These are phyloP conservation scores for Oophaga sylvatica DNA, from an alignment of 2,797 vertebrate species.

Conservation along the genomic window DNA sequence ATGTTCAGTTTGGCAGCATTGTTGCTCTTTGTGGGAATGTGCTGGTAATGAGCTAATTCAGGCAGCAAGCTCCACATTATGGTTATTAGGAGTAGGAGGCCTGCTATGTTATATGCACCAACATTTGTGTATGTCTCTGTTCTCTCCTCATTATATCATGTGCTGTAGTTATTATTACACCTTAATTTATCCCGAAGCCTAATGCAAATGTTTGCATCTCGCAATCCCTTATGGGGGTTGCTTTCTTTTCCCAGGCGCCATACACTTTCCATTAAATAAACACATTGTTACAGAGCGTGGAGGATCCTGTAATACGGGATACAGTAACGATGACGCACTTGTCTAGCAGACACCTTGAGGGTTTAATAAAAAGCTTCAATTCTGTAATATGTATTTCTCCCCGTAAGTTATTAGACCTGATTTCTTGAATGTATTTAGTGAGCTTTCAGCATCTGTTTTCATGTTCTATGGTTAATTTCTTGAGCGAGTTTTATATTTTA, in stretches of 20 bases:
- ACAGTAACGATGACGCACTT: conserved; percentile 15
- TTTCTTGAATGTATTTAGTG: conserved; percentile 19
- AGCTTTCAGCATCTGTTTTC: not conserved
- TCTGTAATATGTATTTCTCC: conserved; percentile 29
- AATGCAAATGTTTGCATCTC: conserved; percentile 59
- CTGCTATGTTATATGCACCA: conserved; percentile 52
- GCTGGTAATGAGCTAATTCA: conserved; percentile 25
- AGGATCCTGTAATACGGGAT: conserved; percentile 38
- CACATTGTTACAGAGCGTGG: conserved; percentile 42
- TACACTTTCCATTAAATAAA: conserved; percentile 50
- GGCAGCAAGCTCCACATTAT: conserved; percentile 15
- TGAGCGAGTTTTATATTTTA: not conserved
- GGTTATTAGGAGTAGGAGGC: conserved; percentile 54
- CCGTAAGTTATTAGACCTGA: not conserved
- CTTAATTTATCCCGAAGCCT: conserved; percentile 53
- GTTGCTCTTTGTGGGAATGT: conserved; percentile 19
- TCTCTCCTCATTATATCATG: conserved; percentile 55
- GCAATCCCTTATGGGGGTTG: conserved; percentile 45
- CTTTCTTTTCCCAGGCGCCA: conserved; percentile 51
- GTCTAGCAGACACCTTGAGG: conserved; percentile 40
- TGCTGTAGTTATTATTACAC: conserved; percentile 30
- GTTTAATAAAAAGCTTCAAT: not conserved
- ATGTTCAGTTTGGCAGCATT: conserved; percentile 13
- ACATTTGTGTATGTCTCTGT: conserved; percentile 44
- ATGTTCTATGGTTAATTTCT: not conserved